Conservation (phyloP, 2,113 vertebrate species). For the Tragelaphus buxtoni region DNA sequence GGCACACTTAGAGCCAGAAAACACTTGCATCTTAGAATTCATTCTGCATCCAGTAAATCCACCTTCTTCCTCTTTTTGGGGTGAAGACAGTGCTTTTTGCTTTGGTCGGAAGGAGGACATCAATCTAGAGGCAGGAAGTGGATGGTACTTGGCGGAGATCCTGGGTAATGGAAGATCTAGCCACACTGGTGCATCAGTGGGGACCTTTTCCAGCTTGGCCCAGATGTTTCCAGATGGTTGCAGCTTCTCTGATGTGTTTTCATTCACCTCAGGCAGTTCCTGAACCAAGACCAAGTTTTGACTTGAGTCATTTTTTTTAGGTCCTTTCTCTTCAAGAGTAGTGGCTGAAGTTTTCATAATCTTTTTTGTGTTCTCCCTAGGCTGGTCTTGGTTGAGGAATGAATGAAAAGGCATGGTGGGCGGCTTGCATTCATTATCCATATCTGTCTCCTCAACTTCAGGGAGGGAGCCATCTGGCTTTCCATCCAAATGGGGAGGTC, state of each 20-base stretch:
- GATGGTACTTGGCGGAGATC: constrained; percentile 89
- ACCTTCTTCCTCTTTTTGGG: constrained; percentile 85
- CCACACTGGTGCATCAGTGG: constrained; percentile 82
- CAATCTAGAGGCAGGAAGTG: constrained; percentile 87
- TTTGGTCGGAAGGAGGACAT: constrained; percentile 85
- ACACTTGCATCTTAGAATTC: constrained; percentile 96
- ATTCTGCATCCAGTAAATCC: constrained; percentile 91
- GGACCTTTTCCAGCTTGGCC: constrained; percentile 68
- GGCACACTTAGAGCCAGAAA: constrained; percentile 92
- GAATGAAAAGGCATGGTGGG: constrained; percentile 93
- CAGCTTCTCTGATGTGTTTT: constrained; percentile 60
- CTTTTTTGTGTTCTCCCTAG: constrained; percentile 87
- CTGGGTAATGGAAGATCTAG: constrained; percentile 89
- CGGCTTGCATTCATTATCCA: constrained; percentile 79
- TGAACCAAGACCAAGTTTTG: constrained; percentile 14
- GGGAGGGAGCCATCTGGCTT: constrained; percentile 8
- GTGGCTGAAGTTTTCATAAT: constrained; percentile 51
- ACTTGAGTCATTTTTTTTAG: constrained; percentile 65
- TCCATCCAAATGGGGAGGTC: constrained; percentile 4
- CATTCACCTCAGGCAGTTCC: constrained; percentile 50
- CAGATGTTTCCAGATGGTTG: not conserved
- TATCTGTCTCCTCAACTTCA: constrained; percentile 74
- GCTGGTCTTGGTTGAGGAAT: constrained; percentile 90
- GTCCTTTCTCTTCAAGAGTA: constrained; percentile 50
- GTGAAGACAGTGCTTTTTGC: constrained; percentile 87